A percentile compares a stretch with the other conserved stretches of the same genome.
Evolutionary conservation across 2,888 invertebrate species (phyloP).

Genomic region (Hofmannophila pseudospretella): DNA sequence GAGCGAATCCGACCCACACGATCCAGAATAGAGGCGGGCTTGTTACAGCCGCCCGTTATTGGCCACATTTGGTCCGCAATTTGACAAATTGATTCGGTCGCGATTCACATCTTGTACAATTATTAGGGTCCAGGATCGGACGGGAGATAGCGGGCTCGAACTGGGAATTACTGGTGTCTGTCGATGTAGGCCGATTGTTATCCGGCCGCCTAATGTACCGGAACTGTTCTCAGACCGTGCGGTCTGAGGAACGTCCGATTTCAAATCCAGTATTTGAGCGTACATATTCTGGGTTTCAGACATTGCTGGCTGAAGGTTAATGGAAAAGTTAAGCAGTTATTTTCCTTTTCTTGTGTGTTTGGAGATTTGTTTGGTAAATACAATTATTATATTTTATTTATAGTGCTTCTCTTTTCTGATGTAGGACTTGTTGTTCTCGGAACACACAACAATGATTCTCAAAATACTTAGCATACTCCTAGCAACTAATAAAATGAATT

Average conservation of each 20-base stretch:
- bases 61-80: slow-evolving; percentile 23
- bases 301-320: too few species aligned
- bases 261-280: slow-evolving; percentile 1
- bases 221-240: slow-evolving; percentile 1
- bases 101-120: slow-evolving; percentile 34
- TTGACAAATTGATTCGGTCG: slow-evolving; percentile 51
- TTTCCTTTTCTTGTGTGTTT: too few species aligned
- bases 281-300: too few species aligned
- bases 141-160: slow-evolving; percentile 13
- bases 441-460: too few species aligned
- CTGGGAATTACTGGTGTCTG: slow-evolving; percentile 1
- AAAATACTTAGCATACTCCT: too few species aligned
- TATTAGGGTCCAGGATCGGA: slow-evolving; percentile 28
- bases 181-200: neutral
- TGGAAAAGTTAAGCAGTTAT: too few species aligned
- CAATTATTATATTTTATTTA: slow-evolving; percentile 3
- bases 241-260: neutral
- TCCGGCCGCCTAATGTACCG: slow-evolving; percentile 6
- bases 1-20: neutral
- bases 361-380: too few species aligned
- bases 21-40: slow-evolving; percentile 19
- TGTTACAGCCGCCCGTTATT: slow-evolving; percentile 28
- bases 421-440: too few species aligned
- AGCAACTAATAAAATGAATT: too few species aligned
- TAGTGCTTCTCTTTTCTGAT: too few species aligned